phyloP scores from a whole-genome alignment of 2,113 vertebrate genomes.

The Athene noctua region DNA sequence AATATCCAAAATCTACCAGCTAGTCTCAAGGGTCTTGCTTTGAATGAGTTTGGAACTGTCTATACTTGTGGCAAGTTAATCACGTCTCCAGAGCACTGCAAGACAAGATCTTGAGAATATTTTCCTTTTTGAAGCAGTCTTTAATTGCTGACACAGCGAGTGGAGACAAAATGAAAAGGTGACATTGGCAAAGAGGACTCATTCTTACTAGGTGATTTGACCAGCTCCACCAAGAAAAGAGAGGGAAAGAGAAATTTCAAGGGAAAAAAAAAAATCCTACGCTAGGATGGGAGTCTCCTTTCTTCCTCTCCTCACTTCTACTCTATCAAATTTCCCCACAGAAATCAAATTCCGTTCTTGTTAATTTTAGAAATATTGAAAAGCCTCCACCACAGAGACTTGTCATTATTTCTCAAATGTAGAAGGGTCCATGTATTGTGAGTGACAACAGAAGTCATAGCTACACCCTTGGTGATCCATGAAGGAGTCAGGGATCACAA shows the following conservation, averaged over 20 bases:
- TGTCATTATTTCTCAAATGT: not conserved
- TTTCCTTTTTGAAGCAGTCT: not conserved
- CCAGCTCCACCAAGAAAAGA: not conserved
- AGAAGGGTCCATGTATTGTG: accelerated
- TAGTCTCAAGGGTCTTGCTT: not conserved
- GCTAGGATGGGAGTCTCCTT: not conserved
- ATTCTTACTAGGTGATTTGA: not conserved
- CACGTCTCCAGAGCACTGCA: not conserved
- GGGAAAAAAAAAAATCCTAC: not conserved
- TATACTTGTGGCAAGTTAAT: not conserved
- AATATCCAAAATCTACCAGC: not conserved
- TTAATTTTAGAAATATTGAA: not conserved
- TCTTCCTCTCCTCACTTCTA: not conserved
- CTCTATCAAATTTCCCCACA: not conserved
- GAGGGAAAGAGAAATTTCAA: not conserved
- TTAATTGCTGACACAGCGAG: not conserved
- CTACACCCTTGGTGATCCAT: not conserved
- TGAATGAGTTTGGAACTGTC: not conserved
- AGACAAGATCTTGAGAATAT: not conserved
- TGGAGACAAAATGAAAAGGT: not conserved
- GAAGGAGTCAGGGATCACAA: not conserved
- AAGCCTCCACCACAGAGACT: not conserved
- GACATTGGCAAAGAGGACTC: not conserved
- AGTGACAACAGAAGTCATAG: not conserved
- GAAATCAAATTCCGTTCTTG: not conserved